These are phyloP conservation scores for Synergus laeviventris DNA, from an alignment of 2,888 invertebrate species.

Conservation along the genomic window DNA sequence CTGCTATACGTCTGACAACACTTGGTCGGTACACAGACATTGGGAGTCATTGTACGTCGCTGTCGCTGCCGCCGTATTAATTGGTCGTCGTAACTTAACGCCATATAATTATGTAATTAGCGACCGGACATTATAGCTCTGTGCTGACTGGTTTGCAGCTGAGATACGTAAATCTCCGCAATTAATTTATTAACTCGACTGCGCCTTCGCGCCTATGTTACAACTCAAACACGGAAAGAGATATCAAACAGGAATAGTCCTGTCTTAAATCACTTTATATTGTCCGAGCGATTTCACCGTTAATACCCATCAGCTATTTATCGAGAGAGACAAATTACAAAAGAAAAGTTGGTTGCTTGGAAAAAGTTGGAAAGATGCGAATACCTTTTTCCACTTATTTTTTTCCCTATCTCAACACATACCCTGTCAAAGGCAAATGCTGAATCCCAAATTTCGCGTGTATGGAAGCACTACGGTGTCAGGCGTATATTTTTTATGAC, in stretches of 20 bases:
- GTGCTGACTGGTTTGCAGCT: conserved; percentile 71
- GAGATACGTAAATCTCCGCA: conserved; percentile 74
- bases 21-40: conserved; percentile 39
- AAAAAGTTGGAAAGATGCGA: neutral
- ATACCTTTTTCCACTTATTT: conserved; percentile 16
- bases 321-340: too few species aligned
- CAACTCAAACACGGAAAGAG: conserved; percentile 30
- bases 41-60: conserved; percentile 52
- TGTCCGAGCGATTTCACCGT: neutral
- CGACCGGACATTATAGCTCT: conserved; percentile 67
- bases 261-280: neutral
- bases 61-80: conserved; percentile 53
- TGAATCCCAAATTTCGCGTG: conserved; percentile 18
- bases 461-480: conserved; percentile 32
- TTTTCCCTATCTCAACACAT: neutral
- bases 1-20: conserved; percentile 40
- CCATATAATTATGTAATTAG: conserved; percentile 75
- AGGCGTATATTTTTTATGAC: conserved; percentile 70
- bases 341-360: too few species aligned
- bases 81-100: conserved; percentile 66
- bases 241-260: conserved; percentile 34
- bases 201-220: conserved; percentile 35
- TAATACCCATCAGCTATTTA: neutral
- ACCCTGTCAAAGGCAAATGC: conserved; percentile 21
- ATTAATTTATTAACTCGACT: conserved; percentile 72